These are phyloP conservation scores for Halichondria panicea DNA, from an alignment of 37 sponge, comb jelly and placozoan genomes.

Conservation along the genomic window DNA sequence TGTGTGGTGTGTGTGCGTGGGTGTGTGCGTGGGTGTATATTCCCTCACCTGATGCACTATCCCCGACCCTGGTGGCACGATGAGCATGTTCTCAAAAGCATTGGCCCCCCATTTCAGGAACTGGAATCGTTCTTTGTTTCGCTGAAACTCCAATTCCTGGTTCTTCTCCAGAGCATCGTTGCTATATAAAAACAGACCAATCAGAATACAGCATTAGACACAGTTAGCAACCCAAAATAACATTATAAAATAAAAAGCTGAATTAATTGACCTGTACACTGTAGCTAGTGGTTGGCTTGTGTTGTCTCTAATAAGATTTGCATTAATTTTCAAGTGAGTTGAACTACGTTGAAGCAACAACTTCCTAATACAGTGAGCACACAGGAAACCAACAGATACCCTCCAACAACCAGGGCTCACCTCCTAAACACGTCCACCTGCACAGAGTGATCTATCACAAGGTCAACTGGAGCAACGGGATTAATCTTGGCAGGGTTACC, in stretches of 20 bases:
- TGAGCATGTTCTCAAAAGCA: slow-evolving; percentile 86
- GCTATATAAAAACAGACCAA: slow-evolving; percentile 8
- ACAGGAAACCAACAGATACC: too few relatives aligned
- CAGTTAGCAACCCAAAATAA: background rate
- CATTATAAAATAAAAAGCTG: too few relatives aligned
- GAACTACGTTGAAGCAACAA: too few relatives aligned
- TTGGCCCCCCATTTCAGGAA: slow-evolving; percentile 94
- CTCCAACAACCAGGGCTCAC: too few relatives aligned
- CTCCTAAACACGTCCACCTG: slow-evolving; percentile 77
- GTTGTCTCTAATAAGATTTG: too few relatives aligned
- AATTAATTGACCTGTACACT: too few relatives aligned
- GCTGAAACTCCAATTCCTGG: slow-evolving; percentile 84
- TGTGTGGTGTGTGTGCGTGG: too few relatives aligned
- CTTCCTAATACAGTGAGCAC: too few relatives aligned
- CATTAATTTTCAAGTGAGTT: too few relatives aligned
- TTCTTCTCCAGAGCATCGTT: slow-evolving; percentile 84
- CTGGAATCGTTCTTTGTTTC: slow-evolving; percentile 91
- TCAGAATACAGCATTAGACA: background rate
- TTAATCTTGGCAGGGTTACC: slow-evolving; percentile 87
- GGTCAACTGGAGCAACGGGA: slow-evolving; percentile 90
- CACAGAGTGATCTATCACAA: slow-evolving; percentile 93
- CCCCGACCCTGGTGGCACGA: slow-evolving; percentile 93
- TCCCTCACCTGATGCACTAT: slow-evolving; percentile 92
- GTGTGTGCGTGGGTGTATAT: too few relatives aligned
- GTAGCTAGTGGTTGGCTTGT: too few relatives aligned